Evolutionary conservation across 1,140 invertebrate species (phyloP).

Genomic region (Drosophila takahashii): DNA sequence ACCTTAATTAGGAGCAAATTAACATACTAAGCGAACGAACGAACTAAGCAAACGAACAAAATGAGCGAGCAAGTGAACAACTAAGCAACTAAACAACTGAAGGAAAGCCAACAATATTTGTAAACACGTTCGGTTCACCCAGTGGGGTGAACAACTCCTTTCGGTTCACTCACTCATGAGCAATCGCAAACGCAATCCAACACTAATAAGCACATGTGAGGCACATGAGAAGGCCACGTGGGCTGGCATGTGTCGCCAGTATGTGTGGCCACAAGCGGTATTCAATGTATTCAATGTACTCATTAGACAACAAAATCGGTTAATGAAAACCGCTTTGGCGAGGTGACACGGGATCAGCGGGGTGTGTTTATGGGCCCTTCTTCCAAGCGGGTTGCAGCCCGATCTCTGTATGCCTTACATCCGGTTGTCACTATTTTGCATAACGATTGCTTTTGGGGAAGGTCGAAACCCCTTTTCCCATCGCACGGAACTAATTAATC

Average conservation of each 20-base stretch:
- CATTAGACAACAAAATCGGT: constrained; percentile 3
- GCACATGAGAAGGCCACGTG: neutral
- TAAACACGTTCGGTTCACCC: too few species aligned
- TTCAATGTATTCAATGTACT: neutral
- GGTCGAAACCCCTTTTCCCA: neutral
- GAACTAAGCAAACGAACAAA: too few species aligned
- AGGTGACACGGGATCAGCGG: neutral
- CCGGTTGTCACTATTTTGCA: constrained; percentile 5
- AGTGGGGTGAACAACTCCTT: too few species aligned
- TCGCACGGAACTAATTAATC: constrained; percentile 43
- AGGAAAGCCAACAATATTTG: too few species aligned
- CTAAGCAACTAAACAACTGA: too few species aligned
- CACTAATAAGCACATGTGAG: neutral
- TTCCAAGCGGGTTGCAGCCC: neutral
- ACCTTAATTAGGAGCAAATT: too few species aligned
- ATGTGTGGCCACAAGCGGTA: neutral
- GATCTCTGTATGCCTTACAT: constrained; percentile 5
- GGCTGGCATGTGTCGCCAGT: neutral
- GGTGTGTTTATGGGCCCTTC: neutral
- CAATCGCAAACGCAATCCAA: too few species aligned
- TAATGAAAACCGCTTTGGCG: neutral
- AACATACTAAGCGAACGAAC: too few species aligned
- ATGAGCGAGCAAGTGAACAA: too few species aligned
- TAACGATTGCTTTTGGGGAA: neutral
- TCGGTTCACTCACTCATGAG: too few species aligned